These are phyloP conservation scores for Chrysomallon squamiferum DNA, from an alignment of 1,140 invertebrate species.

Conservation along the genomic window DNA sequence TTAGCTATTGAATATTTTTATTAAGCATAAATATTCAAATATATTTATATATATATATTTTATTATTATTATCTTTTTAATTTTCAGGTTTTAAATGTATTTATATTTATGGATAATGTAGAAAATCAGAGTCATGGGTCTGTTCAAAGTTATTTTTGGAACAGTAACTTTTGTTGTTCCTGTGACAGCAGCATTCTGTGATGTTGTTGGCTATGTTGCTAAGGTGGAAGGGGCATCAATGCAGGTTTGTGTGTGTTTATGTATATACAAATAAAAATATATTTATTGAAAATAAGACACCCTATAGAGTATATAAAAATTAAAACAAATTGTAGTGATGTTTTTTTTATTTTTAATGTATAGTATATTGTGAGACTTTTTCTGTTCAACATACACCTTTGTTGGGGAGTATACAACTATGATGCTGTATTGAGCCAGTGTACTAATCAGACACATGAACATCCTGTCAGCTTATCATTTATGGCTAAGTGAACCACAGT, in stretches of 20 bases:
- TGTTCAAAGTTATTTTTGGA: not conserved
- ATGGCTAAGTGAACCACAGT: no score
- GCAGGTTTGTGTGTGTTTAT: not conserved
- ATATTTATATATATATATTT: no score
- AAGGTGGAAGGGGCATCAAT: not conserved
- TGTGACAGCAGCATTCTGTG: not conserved
- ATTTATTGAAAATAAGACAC: not conserved
- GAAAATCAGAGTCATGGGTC: no score
- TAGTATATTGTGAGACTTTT: not conserved
- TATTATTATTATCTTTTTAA: no score
- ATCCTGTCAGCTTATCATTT: no score
- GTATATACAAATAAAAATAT: not conserved
- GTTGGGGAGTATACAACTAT: not conserved
- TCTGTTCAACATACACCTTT: not conserved
- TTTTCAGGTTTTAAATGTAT: no score
- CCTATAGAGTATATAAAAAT: not conserved
- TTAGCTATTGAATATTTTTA: no score
- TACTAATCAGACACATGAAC: no score
- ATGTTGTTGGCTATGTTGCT: not conserved
- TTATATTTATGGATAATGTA: no score
- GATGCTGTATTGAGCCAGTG: not conserved
- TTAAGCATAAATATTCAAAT: no score
- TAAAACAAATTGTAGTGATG: not conserved
- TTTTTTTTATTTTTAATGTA: not conserved
- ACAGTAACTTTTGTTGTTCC: conserved; percentile 2